Evolutionary conservation across 2,113 vertebrate species (phyloP), one percentile per base, ranked within the genome.

Genomic region (Marmota flaviventris): DNA sequence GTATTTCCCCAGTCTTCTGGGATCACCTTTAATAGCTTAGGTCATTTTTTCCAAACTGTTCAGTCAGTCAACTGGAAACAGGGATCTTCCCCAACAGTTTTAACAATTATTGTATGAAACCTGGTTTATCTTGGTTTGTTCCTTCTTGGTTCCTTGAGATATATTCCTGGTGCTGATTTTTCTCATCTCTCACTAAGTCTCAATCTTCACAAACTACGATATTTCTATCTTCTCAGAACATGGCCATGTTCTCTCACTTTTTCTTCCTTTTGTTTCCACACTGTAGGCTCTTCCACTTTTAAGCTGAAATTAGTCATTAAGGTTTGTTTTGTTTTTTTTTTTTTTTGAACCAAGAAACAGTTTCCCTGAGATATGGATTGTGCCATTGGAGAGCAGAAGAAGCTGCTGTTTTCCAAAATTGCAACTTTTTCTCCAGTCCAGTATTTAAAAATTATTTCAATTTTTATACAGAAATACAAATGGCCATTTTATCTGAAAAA

Each of bases 381-480:
- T 42, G 39, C 95, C 96, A 70, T 83, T 89, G 93, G 92, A 93
- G 89, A 95, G 78, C 95, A 93, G 95, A 95, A 93, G 77, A 88
- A 56, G 27, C 82, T 37, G 5, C 91, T 48, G 42, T 45, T 65
- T 53, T 81, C 91, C 53, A 75, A 84, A 51, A 86, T 6, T 67
- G 77, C 58, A 88, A 51, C 20, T 10, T 72, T 53, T 61, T 1
- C 34, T 22, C 45, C 45, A 45, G 45, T 45, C 45, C 63, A 39
- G 56, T 51, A 81, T 77, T 45, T 75, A 24, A 29, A 84, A 89
- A 89, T 86, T 48, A 93, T 53, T 67, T 89, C 37, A 78, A 53
- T 67, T 17, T 32, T 82, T 39, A 76, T 16, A 82, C 34, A 89
- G n/a, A 91, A 83, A 89, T 82, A 77, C 72, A 87, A 84, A 92